Evolutionary conservation across 2,113 vertebrate genomes (phyloP).

Genomic region (Helogale parvula): DNA sequence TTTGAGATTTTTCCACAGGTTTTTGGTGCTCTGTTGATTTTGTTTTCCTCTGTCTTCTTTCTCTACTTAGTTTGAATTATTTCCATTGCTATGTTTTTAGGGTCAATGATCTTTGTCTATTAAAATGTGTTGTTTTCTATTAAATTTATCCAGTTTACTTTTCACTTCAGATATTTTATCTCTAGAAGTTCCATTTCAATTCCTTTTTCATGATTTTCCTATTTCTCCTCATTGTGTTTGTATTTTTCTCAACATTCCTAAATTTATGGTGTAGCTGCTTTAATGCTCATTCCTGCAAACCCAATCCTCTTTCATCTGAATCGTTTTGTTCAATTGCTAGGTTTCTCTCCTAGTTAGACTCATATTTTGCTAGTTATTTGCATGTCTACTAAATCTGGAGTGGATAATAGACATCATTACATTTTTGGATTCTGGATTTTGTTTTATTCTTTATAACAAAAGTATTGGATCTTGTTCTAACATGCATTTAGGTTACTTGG

Average conservation of each 20-base stretch:
- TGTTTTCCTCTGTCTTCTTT: neutral
- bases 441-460: neutral
- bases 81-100: neutral
- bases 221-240: neutral
- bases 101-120: neutral
- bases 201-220: neutral
- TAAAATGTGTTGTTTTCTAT: neutral
- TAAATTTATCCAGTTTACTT: neutral
- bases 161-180: neutral
- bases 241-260: neutral
- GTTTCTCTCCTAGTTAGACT: neutral
- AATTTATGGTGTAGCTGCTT: neutral
- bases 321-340: neutral
- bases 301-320: neutral
- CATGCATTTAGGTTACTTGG: neutral
- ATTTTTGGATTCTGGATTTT: neutral
- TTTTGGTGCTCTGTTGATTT: neutral
- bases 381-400: neutral
- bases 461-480: neutral
- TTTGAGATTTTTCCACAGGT: neutral
- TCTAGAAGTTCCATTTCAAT: neutral
- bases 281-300: neutral
- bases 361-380: neutral
- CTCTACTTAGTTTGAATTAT: neutral
- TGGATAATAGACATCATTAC: neutral